A percentile compares a stretch with the other conserved stretches of the same genome.
phyloP scores from a whole-genome alignment of 1,140 invertebrate species.

The Drosophila miranda region DNA sequence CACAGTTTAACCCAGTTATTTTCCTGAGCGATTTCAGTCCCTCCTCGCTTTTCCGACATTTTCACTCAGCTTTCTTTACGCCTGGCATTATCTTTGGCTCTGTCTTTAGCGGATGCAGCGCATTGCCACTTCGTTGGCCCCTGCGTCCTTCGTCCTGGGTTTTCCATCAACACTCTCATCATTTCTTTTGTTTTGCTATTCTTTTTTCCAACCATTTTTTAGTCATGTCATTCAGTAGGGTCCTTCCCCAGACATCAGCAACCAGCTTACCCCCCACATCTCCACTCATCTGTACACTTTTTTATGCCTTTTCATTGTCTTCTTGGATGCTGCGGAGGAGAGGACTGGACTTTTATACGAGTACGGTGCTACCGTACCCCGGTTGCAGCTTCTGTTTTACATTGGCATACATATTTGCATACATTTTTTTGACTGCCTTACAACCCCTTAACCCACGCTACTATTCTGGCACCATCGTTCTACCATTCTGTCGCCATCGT shows the following conservation, averaged over 20 bases:
- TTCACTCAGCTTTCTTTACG: constrained; percentile 4
- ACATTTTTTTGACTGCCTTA: constrained; percentile 33
- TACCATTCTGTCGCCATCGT: too few species aligned
- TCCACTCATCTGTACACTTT: constrained; percentile 17
- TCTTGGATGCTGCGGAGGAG: constrained; percentile 18
- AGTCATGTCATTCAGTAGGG: constrained; percentile 44
- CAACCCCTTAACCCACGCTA: constrained; percentile 17
- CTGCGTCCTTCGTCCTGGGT: neutral
- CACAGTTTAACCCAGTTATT: constrained; percentile 22
- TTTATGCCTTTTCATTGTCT: constrained; percentile 58
- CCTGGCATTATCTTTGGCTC: constrained; percentile 21
- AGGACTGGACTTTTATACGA: constrained; percentile 47
- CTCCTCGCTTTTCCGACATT: too few species aligned
- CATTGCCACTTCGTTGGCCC: constrained; percentile 43
- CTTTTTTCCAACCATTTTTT: constrained; percentile 28
- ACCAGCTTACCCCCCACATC: neutral
- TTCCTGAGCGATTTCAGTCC: constrained; percentile 8
- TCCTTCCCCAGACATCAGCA: constrained; percentile 9
- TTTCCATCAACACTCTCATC: constrained; percentile 43
- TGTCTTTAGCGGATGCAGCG: constrained; percentile 18
- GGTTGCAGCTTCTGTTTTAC: constrained; percentile 56
- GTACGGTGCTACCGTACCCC: constrained; percentile 17
- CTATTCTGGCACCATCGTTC: neutral
- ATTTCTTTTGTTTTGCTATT: constrained; percentile 46
- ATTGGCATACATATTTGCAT: constrained; percentile 67